Evolutionary conservation across 2,888 invertebrate species (phyloP), one percentile per base, ranked within the genome.

Genomic region (Ectemnius lituratus): DNA sequence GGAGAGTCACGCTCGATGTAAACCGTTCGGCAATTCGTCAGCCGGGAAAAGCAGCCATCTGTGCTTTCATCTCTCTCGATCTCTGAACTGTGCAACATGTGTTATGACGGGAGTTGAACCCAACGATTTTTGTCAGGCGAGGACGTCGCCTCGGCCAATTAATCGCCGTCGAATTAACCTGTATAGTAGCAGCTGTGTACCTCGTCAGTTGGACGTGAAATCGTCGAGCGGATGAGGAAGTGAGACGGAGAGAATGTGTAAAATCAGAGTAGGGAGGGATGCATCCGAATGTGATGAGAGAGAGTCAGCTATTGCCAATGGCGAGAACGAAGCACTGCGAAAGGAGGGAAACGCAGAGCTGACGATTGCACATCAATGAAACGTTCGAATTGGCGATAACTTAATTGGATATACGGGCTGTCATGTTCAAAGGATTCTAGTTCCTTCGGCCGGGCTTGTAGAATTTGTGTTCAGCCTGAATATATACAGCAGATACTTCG

Each of bases 371-470:
- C 61, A 64, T 67, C 68, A 68, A 60, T 64, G 68, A 64, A 65
- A 57, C 20, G 61, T 28, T 46, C 46, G 20, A 73, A 69, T 73
- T 64, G 65, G 52, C 61, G 60, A 11, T 56, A 58, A 68, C 69
- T 64, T 57, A 73, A 73, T 73, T 64, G 65, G 65, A 69, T 65
- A 73, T 37, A 59, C 68, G 57, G 45, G 60, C 18, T 5, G 28
- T 28, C 28, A 11, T 8, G 49, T 20, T 11, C 6, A 27, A 23
- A 59, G 45, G 20, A 27, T 5, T 20, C 27, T 6, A 60, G 4
- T 8, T 14, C 60, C 49, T 28, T 4, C 47, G 16, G 27, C 23
- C 18, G n/a, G 46, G 1, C 6, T 18, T 8, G 37, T 37, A 37
- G 37, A 6, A 37, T 37, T 37, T 11, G 4, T 0, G 8, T 37